phyloP scores from a whole-genome alignment of 2,888 invertebrate species.

The Hypercompe scribonia region DNA sequence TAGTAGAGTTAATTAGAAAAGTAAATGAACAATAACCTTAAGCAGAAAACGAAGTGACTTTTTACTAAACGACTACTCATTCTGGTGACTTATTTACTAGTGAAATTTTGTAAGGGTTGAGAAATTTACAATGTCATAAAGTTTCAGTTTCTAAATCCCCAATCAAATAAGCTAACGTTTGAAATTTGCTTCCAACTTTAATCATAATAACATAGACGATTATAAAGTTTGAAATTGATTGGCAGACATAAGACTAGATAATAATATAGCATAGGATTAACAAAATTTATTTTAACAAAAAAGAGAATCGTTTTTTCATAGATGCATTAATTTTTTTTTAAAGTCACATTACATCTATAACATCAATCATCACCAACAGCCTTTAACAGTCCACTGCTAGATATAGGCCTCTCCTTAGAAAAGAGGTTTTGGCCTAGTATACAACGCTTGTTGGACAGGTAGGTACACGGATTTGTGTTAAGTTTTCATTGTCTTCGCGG shows the following conservation, averaged over 20 bases:
- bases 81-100: neutral
- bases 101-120: neutral
- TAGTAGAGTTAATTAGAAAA: too few relatives aligned
- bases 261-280: neutral
- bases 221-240: constrained; percentile 1
- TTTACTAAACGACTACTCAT: neutral
- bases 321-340: too few relatives aligned
- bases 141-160: constrained; percentile 22
- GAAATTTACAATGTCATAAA: constrained; percentile 1
- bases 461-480: too few relatives aligned
- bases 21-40: neutral
- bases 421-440: too few relatives aligned
- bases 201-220: neutral
- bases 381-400: too few relatives aligned
- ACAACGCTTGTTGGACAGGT: too few relatives aligned
- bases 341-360: too few relatives aligned
- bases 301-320: too few relatives aligned
- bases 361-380: too few relatives aligned
- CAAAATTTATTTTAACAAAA: neutral
- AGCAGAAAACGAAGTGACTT: neutral
- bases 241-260: neutral
- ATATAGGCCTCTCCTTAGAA: too few relatives aligned
- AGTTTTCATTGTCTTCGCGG: too few relatives aligned
- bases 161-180: constrained; percentile 4
- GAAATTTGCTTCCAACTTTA: neutral